Base-by-base conservation (phyloP, 2,888 invertebrate species). In the Drosophila monieri region DNA sequence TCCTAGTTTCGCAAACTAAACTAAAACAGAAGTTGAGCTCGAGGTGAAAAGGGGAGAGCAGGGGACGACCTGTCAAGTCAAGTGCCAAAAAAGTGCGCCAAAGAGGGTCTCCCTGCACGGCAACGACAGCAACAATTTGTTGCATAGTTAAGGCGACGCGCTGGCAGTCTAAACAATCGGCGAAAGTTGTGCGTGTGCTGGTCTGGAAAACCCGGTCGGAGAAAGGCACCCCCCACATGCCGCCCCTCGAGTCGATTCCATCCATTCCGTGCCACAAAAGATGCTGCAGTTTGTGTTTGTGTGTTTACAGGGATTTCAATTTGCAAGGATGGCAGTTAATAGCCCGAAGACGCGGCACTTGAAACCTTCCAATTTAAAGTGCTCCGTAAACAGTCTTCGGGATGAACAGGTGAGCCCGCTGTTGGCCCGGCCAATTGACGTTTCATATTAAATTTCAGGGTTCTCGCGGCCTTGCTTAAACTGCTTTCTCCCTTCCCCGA, bases 171-270 rank as follows among this genome's bases (percentile, higher is more conserved):
- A 66, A 80, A 54, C 76, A 69, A 81, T 59, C 59, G 85, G 85
- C 57, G 73, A 80, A 84, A 81, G 87, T 84, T 81, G 69, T 73
- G 70, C 77, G 73, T 84, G 77, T 48, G 51, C 44, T 47, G 60
- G 60, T n/a, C n/a, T 52, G 32, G 39, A 60, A 68, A 43, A 27
- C 21, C 12, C 8, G 3, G 23, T 37, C 27, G 23, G 12, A 12
- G 27, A 5, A 15, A n/a, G 15, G 6, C 59, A n/a, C 23, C 18
- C 23, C 18, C 18, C 37, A 57, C 59, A 58, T 76, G 73, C 49
- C 46, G 47, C 27, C 48, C 21, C 35, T 15, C 10, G 9, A 58
- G 27, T 37, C 48, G 37, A 56, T 61, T 56, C 74, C 51, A 61
- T 43, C 52, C 35, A 35, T 35, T 6, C n/a, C 35, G 41, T 52